Evolutionary conservation across 2,888 invertebrate genomes (phyloP), one percentile per base, ranked within the genome.

Genomic region (Drosophila macrospina): DNA sequence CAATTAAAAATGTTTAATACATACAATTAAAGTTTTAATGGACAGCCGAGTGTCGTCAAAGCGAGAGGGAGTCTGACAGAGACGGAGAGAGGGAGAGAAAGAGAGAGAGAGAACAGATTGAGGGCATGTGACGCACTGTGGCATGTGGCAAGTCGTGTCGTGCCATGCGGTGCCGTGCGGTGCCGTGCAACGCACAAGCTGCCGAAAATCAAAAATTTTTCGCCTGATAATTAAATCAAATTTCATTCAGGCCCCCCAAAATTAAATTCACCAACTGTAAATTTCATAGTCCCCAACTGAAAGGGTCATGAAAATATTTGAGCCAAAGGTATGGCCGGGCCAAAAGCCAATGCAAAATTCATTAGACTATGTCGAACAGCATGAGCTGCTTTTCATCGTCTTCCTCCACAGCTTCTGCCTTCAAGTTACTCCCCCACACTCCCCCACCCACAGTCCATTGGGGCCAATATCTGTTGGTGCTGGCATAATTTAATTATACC

Each of bases 21-120:
- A 66, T 62, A 69, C 77, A 83, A 83, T 83, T 85, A 85, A 82
- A 85, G 74, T 77, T 69, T 66, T 76, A 82, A 84, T 81, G 80
- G 81, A 68, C 65, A 63, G 48, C 60, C 64, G 47, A 60, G 48
- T 45, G 67, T 52, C 37, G 47, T 13, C 24, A 24, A 13, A 26
- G 26, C 10, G 4, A 39, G 39, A 39, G 16, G 30, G 8, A 36
- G 5, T 3, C 8, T 5, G 13, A 36, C 6, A 15, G 8, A 7
- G 13, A 36, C 1, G 13, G 36, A 15, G 0, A 5, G 39, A 37
- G 37, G 15, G 15, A 8, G 8, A 37, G 37, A 15, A 4, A 15
- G 8, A 37, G 8, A 7, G 13, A 0, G 36, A 13, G 36, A 13
- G 6, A n/a, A n/a, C n/a, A n/a, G 5, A 16, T 20, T 30, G 41